phyloP scores from a whole-genome alignment of 2,797 vertebrate genomes.

The Hypotaenidia philippensis region DNA sequence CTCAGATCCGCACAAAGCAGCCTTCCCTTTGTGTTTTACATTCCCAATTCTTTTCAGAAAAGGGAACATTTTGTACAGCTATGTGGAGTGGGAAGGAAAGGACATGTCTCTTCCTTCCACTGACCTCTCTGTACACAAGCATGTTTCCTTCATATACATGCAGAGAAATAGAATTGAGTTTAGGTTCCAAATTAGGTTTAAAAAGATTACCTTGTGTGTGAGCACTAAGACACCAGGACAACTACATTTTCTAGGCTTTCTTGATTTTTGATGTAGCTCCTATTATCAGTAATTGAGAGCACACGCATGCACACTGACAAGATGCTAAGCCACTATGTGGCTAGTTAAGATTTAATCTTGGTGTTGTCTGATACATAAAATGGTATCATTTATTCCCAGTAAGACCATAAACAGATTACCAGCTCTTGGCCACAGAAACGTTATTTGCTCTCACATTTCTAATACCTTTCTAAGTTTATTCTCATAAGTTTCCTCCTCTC shows the following conservation, averaged over 20 bases:
- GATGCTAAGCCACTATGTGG: not conserved
- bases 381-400: not conserved
- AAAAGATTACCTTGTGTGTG: not conserved
- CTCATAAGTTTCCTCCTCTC: not conserved
- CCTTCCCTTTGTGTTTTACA: constrained; percentile 21
- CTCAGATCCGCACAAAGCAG: constrained; percentile 41
- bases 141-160: not conserved
- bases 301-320: not conserved
- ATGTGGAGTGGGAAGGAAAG: not conserved
- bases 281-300: not conserved
- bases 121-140: constrained; percentile 29
- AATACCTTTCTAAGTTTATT: not conserved
- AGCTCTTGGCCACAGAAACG: not conserved
- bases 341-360: not conserved
- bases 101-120: constrained; percentile 15
- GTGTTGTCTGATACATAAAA: not conserved
- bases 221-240: not conserved
- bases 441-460: not conserved
- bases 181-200: not conserved
- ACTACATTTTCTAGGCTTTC: not conserved
- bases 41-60: constrained; percentile 14
- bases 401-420: not conserved
- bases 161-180: not conserved
- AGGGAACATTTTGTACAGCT: constrained; percentile 37
- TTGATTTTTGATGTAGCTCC: not conserved